Conservation (phyloP, 2,888 invertebrate genomes). For the Amphipoea lucens region DNA sequence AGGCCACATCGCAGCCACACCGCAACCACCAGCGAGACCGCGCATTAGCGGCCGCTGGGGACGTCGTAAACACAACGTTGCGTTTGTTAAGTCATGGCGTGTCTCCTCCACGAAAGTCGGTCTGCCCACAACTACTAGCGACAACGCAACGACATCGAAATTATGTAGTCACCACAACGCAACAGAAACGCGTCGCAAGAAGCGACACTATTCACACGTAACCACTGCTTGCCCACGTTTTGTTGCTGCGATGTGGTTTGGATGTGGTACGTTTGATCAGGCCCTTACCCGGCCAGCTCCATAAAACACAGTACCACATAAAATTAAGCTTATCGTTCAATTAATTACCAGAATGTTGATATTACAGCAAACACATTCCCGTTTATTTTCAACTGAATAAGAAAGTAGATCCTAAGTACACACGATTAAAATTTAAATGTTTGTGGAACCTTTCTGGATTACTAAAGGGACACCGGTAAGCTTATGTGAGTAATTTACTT, state of each 20-base stretch:
- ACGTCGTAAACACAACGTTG: neutral
- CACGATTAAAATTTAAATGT: conserved; percentile 70
- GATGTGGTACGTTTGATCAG: neutral
- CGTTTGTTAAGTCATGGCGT: neutral
- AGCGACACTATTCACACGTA: neutral
- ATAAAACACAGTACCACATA: conserved; percentile 36
- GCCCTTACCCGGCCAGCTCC: neutral
- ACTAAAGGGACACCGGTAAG: conserved; percentile 39
- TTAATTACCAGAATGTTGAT: conserved; percentile 63
- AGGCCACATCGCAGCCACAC: neutral
- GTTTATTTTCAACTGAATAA: conserved; percentile 61
- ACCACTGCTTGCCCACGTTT: neutral
- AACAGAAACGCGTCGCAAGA: neutral
- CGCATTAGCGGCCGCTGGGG: too few species aligned
- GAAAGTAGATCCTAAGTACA: conserved; percentile 65
- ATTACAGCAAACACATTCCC: conserved; percentile 59
- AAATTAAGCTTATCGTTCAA: conserved; percentile 60
- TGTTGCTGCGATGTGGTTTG: neutral
- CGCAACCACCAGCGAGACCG: neutral
- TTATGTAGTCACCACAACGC: neutral
- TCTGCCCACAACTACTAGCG: neutral
- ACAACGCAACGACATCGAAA: neutral
- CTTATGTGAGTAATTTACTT: conserved; percentile 50
- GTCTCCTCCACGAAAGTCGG: neutral
- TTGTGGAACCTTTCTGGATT: conserved; percentile 60